Percentiles rank a stretch among this genome's conserved stretches.
These are phyloP conservation scores for Pristionchus maxplancki DNA, from an alignment of 2,888 invertebrate species.

Conservation along the genomic window DNA sequence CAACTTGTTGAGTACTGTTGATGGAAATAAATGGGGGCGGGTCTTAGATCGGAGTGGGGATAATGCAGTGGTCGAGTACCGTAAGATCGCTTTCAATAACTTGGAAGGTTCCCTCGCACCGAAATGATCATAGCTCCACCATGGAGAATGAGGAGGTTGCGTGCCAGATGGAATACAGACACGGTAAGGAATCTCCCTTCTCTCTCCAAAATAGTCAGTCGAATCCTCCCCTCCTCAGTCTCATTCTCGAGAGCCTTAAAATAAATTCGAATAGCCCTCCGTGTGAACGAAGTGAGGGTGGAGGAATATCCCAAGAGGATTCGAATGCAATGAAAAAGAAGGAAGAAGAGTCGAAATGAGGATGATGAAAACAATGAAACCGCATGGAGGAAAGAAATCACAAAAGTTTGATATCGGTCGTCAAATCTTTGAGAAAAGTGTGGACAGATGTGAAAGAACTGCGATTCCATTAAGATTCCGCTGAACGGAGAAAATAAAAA, in stretches of 20 bases:
- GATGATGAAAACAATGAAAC: neutral
- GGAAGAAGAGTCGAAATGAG: slow-evolving; percentile 7
- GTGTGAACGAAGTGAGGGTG: slow-evolving; percentile 42
- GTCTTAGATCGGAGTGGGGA: neutral
- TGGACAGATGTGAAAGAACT: slow-evolving; percentile 2
- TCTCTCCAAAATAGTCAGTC: neutral
- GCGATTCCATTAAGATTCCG: slow-evolving; percentile 14
- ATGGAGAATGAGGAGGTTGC: neutral
- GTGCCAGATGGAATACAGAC: neutral
- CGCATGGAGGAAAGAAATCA: neutral
- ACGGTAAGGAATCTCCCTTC: neutral
- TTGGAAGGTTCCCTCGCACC: neutral
- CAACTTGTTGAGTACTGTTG: neutral
- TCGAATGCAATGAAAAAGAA: neutral
- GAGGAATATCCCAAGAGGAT: neutral
- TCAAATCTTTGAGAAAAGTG: slow-evolving; percentile 15
- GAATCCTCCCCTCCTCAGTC: neutral
- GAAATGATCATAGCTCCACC: neutral
- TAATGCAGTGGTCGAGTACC: neutral
- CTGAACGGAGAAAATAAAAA: neutral
- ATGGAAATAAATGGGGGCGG: too few relatives aligned
- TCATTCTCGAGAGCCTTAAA: slow-evolving; percentile 31
- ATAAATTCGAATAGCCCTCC: slow-evolving; percentile 7
- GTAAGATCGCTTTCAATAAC: neutral
- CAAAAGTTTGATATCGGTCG: slow-evolving; percentile 1